These are phyloP conservation scores for Tribolium castaneum DNA, from an alignment of 1,140 invertebrate species.

Conservation along the genomic window DNA sequence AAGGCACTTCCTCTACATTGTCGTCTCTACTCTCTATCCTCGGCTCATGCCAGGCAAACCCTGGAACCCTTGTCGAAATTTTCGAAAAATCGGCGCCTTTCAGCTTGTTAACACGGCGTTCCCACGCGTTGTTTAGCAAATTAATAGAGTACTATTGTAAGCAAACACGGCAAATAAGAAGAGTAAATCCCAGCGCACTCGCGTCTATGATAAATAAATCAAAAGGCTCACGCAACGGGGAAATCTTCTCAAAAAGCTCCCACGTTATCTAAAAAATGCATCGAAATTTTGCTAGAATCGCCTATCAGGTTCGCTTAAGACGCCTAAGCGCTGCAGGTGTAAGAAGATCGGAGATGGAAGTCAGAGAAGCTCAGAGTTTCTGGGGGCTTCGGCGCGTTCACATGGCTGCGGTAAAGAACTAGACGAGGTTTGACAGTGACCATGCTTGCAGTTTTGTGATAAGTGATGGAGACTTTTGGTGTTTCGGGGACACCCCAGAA, in stretches of 20 bases:
- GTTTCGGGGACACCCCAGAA: constrained; percentile 21
- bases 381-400: constrained; percentile 30
- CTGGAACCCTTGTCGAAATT: neutral
- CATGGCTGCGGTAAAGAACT: constrained; percentile 22
- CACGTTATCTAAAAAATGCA: constrained; percentile 32
- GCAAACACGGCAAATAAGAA: constrained; percentile 18
- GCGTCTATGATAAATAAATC: constrained; percentile 14
- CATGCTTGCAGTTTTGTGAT: neutral
- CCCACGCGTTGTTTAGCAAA: constrained; percentile 22
- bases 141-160: constrained; percentile 29
- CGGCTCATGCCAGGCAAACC: neutral
- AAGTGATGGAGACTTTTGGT: constrained; percentile 29
- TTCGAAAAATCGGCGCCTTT: constrained; percentile 13
- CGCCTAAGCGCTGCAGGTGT: constrained; percentile 40
- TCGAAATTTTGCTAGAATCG: constrained; percentile 18
- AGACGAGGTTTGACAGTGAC: constrained; percentile 13
- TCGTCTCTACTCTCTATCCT: constrained; percentile 34
- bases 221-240: constrained; percentile 1
- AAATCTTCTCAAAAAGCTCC: constrained; percentile 9
- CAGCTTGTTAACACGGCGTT: constrained; percentile 15
- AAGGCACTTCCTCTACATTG: constrained; percentile 40
- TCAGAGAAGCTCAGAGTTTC: constrained; percentile 36
- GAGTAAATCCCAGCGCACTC: constrained; percentile 14
- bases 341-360: constrained; percentile 37
- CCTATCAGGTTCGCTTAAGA: constrained; percentile 3